Base-by-base conservation (phyloP, 2,888 invertebrate species). In the Xanthorhoe designata region DNA sequence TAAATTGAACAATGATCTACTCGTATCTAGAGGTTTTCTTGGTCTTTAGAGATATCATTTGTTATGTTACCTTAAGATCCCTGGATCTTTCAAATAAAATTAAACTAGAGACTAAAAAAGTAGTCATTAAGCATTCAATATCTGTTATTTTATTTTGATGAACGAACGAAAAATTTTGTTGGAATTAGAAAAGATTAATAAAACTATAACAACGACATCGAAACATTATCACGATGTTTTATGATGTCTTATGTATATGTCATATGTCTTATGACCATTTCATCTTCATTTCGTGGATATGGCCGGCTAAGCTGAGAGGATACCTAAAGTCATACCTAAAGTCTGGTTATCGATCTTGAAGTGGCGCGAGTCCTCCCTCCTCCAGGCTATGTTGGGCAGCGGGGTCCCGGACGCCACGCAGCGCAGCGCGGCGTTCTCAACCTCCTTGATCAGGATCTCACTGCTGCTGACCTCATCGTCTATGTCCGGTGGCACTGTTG, bases 351-450 rank as follows among this genome's bases (percentile, higher is more conserved):
- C 82, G 13, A 94, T 88, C 70, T 90, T 90, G 79, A 95, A 95
- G 62, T 94, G 94, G 52, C 94, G 91, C 9, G 96, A 95, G 83
- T 96, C 96, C 83, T 97, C 97, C 58, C 97, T 91, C 71, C 96
- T 94, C 98, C 98, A 98, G 10, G 95, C 96, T 72, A 98, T 96
- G 60, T 94, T 95, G 0, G 97, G 97, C 2, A 94, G 90, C 0
- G 98, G 98, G 52, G 96, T 96, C 7, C 98, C 97, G 0, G 96
- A 96, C 0, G 97, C 98, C 15, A 95, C 96, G 78, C 98, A 98
- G 6, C 95, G 94, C 13, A 98, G 91, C 0, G 95, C 95, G 0
- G 97, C 97, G 70, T 96, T 96, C 70, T 96, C 96, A 0, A 97
- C 96, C 89, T 98, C 98, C 70, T 96, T 95, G 15, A 97, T 96